These are phyloP conservation scores for Chaetorhynchus papuensis DNA, from an alignment of 2,113 vertebrate species.

Conservation along the genomic window DNA sequence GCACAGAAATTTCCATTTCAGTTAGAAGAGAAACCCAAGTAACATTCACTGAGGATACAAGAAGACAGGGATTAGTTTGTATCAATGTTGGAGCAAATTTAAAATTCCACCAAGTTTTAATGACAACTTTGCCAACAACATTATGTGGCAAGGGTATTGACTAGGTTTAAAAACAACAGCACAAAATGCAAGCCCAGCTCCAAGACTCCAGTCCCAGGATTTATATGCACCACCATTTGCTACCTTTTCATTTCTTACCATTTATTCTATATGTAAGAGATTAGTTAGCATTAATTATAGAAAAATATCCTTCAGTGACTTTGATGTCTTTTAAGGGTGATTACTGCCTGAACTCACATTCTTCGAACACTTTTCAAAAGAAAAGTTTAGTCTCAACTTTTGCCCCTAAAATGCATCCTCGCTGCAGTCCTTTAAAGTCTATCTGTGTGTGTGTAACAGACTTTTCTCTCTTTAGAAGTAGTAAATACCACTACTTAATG, in stretches of 20 bases:
- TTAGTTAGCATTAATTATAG: neutral
- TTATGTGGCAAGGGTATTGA: neutral
- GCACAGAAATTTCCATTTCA: neutral
- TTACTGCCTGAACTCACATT: neutral
- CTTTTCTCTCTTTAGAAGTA: neutral
- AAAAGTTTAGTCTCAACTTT: neutral
- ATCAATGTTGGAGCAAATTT: neutral
- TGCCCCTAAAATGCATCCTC: neutral
- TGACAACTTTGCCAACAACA: neutral
- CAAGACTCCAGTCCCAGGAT: neutral
- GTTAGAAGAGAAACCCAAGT: neutral
- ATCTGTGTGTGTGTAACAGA: neutral
- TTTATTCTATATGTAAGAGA: neutral
- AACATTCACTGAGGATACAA: neutral
- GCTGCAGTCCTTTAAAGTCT: neutral
- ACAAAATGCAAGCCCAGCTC: neutral
- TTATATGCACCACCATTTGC: neutral
- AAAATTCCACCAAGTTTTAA: neutral
- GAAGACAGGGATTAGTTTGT: neutral
- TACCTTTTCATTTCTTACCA: neutral
- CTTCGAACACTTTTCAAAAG: neutral
- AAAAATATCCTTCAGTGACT: neutral
- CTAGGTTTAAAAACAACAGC: neutral
- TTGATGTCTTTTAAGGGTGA: neutral
- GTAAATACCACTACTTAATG: neutral